Conservation (phyloP, 2,797 vertebrate genomes). For the Aphelocoma californica region DNA sequence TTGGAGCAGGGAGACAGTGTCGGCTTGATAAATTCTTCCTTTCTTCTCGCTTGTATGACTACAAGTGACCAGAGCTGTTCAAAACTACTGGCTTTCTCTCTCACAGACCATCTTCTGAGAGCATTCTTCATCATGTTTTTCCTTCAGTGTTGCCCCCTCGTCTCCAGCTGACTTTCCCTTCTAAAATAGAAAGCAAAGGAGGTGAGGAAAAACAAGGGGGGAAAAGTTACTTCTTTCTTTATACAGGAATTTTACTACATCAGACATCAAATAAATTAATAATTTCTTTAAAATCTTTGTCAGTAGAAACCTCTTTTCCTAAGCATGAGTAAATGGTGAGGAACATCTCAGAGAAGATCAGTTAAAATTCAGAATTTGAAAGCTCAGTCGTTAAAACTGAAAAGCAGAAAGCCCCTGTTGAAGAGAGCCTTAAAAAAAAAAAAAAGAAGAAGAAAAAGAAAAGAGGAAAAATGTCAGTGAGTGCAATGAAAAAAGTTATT, state of each 20-base stretch:
- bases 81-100: conserved; percentile 38
- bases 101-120: conserved; percentile 5
- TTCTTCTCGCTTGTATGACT: conserved; percentile 47
- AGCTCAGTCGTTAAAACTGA: not conserved
- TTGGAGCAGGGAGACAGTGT: conserved; percentile 48
- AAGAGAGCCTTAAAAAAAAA: not conserved
- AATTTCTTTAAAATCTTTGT: not conserved
- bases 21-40: conserved; percentile 72
- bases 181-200: not conserved
- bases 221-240: not conserved
- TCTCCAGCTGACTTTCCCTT: not conserved
- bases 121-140: not conserved
- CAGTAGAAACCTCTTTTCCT: not conserved
- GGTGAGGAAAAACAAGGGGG: not conserved
- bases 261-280: not conserved
- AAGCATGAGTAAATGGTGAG: not conserved
- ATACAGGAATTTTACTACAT: not conserved
- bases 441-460: not conserved
- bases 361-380: not conserved
- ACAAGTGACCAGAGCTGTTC: conserved; percentile 63
- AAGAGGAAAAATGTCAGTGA: not conserved
- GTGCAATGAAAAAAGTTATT: not conserved
- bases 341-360: not conserved
- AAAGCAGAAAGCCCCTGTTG: not conserved
- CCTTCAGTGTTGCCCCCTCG: not conserved